A percentile compares a stretch with the other conserved stretches of the same genome.
These are phyloP conservation scores for Melanchra persicariae DNA, from an alignment of 2,888 invertebrate genomes.

Conservation along the genomic window DNA sequence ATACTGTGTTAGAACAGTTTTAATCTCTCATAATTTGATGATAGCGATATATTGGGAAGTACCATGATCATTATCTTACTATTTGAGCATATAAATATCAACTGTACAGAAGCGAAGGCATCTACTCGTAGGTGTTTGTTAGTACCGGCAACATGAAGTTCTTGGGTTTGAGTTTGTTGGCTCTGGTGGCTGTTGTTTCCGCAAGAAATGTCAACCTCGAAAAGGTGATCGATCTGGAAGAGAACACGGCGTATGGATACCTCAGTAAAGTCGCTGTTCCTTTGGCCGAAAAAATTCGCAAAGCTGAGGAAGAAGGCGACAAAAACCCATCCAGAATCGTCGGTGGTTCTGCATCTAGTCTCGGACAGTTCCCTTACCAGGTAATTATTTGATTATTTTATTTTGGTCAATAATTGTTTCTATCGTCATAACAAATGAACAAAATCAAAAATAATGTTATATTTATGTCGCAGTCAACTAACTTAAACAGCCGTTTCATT, in stretches of 20 bases:
- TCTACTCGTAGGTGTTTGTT: not conserved
- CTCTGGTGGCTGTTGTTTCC: conserved; percentile 53
- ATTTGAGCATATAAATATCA: not conserved
- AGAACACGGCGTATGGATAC: conserved; percentile 56
- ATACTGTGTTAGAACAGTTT: no score
- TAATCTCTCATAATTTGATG: no score
- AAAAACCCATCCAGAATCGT: conserved; percentile 59
- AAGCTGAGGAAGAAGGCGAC: conserved; percentile 50
- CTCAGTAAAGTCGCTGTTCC: conserved; percentile 57
- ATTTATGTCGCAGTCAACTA: no score
- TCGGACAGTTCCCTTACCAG: conserved; percentile 66
- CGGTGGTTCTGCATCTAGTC: conserved; percentile 54
- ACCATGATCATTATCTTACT: conserved; percentile 9
- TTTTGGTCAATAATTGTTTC: not conserved
- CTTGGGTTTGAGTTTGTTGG: conserved; percentile 41
- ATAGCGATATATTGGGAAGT: no score
- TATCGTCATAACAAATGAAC: no score
- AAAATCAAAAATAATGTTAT: no score
- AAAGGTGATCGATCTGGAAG: conserved; percentile 39
- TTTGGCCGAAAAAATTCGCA: conserved; percentile 58
- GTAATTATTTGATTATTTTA: not conserved
- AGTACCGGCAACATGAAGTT: conserved; percentile 1
- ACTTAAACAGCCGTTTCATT: no score
- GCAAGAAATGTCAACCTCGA: conserved; percentile 38
- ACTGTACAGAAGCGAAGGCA: not conserved